Evolutionary conservation across 53 echinoderm and acorn worm species (phyloP).

Genomic region (Patiria pectinifera): DNA sequence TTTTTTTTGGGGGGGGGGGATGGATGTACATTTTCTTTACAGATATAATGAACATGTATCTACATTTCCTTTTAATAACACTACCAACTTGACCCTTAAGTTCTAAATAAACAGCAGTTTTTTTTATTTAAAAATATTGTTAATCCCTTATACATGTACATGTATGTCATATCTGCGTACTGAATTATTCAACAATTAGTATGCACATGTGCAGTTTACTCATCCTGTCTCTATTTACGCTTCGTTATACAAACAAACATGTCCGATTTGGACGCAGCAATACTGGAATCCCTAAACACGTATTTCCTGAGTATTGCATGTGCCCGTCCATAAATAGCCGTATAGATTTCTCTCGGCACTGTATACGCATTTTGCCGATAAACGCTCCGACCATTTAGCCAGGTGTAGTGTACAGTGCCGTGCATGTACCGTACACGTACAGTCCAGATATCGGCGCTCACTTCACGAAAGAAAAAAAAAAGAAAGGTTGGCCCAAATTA

Average conservation of each 20-base stretch:
- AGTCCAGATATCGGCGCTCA: no score
- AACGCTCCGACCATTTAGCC: conserved; percentile 5
- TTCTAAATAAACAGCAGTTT: no score
- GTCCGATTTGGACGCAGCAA: background rate
- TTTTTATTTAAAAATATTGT: no score
- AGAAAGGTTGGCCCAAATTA: conserved; percentile 2
- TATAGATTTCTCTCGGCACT: conserved; percentile 37
- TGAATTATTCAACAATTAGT: no score
- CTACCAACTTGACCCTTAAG: no score
- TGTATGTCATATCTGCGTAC: no score
- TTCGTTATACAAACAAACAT: conserved; percentile 3
- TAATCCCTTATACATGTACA: no score
- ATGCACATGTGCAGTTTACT: background rate
- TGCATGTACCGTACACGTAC: background rate
- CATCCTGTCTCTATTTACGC: background rate
- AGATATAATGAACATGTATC: no score
- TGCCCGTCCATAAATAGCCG: conserved; percentile 35
- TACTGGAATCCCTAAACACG: background rate
- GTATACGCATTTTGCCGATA: conserved; percentile 12
- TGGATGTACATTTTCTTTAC: no score
- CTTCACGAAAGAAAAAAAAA: background rate
- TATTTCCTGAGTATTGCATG: background rate
- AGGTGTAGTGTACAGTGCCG: background rate
- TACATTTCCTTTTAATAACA: no score
- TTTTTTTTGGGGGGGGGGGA: no score